Conservation (phyloP, 2,888 invertebrate species). For the Phania funesta region DNA sequence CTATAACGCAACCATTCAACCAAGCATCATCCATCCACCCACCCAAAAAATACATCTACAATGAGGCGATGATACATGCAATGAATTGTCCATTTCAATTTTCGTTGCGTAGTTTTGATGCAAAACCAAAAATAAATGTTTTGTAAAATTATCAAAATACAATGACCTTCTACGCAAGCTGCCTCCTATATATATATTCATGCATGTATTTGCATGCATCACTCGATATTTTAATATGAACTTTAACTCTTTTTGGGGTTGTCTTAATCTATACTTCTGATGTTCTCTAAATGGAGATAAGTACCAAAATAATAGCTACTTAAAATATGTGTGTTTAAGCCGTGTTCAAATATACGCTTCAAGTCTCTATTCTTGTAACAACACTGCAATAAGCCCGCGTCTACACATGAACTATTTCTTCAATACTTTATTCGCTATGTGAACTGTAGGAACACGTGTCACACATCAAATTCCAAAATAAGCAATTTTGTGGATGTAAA, state of each 20-base stretch:
- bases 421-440: too few relatives aligned
- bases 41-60: constrained; percentile 5
- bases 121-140: constrained; percentile 48
- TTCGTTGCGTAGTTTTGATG: constrained; percentile 4
- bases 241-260: not conserved
- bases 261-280: too few relatives aligned
- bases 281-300: too few relatives aligned
- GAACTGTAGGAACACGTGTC: too few relatives aligned
- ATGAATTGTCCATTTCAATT: constrained; percentile 26
- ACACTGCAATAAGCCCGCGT: too few relatives aligned
- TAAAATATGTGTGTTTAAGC: too few relatives aligned
- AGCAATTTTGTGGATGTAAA: too few relatives aligned
- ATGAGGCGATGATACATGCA: constrained; percentile 45
- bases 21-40: constrained; percentile 22
- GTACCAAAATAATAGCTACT: too few relatives aligned
- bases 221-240: not conserved
- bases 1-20: constrained; percentile 16
- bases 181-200: not conserved
- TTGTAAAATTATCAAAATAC: constrained; percentile 40
- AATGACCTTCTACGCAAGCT: constrained; percentile 57
- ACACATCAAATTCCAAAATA: too few relatives aligned
- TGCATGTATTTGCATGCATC: not conserved
- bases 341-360: too few relatives aligned
- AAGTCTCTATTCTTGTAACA: too few relatives aligned
- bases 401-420: too few relatives aligned